These are phyloP conservation scores for Pelmatolapia mariae DNA, from an alignment of 2,113 vertebrate species.

Conservation along the genomic window DNA sequence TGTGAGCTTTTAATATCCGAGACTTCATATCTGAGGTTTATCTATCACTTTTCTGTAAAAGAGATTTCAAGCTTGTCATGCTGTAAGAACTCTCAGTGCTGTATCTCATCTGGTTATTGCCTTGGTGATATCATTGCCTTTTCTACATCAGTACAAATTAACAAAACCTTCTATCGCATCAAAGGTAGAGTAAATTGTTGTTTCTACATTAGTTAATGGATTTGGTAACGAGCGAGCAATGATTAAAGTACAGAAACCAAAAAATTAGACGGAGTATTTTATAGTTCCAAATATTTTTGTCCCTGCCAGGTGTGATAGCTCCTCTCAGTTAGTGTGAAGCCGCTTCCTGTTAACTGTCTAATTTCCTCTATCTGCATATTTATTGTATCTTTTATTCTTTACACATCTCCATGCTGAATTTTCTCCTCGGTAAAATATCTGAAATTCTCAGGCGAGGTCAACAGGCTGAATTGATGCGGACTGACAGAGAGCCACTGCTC, in stretches of 20 bases:
- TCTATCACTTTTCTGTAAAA: background rate
- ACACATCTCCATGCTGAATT: background rate
- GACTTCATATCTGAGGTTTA: background rate
- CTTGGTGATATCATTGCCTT: background rate
- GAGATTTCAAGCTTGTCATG: background rate
- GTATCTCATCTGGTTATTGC: background rate
- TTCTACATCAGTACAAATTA: background rate
- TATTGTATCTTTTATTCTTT: background rate
- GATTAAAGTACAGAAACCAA: background rate
- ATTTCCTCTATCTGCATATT: background rate
- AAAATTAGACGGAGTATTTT: background rate
- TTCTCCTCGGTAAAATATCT: background rate
- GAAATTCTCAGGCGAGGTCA: background rate
- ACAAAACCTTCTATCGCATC: background rate
- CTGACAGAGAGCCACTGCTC: slow-evolving; percentile 12
- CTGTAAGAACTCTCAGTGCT: background rate
- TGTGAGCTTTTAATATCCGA: background rate
- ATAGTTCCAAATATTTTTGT: background rate
- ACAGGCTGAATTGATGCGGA: slow-evolving; percentile 4
- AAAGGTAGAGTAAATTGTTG: background rate
- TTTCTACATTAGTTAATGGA: background rate
- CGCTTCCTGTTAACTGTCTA: background rate
- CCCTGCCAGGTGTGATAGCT: background rate
- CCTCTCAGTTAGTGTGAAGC: background rate
- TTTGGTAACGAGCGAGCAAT: background rate